Evolutionary conservation across 2,797 vertebrate species (phyloP), one percentile per base, ranked within the genome.

Genomic region (Gila robusta): DNA sequence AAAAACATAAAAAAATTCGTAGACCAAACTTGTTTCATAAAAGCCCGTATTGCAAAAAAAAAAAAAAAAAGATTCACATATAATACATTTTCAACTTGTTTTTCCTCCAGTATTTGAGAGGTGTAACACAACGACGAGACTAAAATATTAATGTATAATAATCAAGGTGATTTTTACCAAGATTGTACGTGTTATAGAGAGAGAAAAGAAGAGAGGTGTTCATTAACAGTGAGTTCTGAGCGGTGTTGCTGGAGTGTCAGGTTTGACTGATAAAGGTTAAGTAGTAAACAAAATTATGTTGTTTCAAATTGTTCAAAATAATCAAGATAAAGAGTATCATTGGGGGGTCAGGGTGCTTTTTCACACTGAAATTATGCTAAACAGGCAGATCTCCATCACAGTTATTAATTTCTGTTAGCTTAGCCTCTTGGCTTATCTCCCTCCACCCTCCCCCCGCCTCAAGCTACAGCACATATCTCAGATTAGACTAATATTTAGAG

Each of bases 321-420:
- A 91, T 91, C 89, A 89, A 89, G 91, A 91, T 91, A 91, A 93
- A 91, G 89, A 87, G 86, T 89, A 87, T 91, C 74, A 84, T 88
- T 87, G 88, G 76, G 81, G 79, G 86, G 88, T 88, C 84, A 89
- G 85, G 62, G 72, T 89, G 79, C 77, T 80, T 88, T 49, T 84
- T 79, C 64, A 49, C 79, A 69, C 87, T 86, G 56, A 91, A 90
- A 91, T 90, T 89, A 90, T 90, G 90, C 87, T 88, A 92, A 93
- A 90, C 88, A 83, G 85, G 88, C 87, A 86, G 88, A 93, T 91
- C 89, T 92, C 89, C 89, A 92, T 93, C 93, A 90, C 81, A 77
- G 86, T 91, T 92, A 92, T 93, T 91, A 90, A 92, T 93, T 92
- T 91, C 88, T 92, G 89, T 92, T 92, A 90, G 90, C 62, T 91